Evolutionary conservation across 2,797 vertebrate species (phyloP).

Genomic region (Gobionotothen gibberifrons): DNA sequence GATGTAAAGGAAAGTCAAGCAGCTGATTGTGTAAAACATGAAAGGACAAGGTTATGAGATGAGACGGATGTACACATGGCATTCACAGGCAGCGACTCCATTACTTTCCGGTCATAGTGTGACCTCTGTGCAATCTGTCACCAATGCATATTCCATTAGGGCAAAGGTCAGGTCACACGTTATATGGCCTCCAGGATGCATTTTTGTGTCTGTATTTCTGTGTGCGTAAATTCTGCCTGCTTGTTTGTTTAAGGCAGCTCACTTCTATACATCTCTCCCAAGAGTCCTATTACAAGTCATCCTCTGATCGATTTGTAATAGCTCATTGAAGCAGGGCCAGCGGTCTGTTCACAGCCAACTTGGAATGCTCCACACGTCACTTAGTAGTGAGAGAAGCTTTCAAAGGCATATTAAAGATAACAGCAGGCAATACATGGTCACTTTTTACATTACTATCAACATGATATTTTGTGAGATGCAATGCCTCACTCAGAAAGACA

Average conservation of each 20-base stretch:
- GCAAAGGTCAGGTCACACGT: constrained; percentile 17
- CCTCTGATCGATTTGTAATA: constrained; percentile 71
- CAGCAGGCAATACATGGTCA: constrained; percentile 49
- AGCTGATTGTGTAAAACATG: constrained; percentile 9
- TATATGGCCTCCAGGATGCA: neutral
- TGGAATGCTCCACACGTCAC: constrained; percentile 57
- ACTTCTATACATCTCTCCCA: constrained; percentile 44
- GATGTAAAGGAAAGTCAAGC: constrained; percentile 9
- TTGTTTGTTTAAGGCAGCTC: constrained; percentile 44
- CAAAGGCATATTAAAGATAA: constrained; percentile 57
- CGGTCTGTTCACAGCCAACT: constrained; percentile 62
- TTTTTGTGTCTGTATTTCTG: constrained; percentile 16
- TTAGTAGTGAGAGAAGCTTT: constrained; percentile 57
- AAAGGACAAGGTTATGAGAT: constrained; percentile 27
- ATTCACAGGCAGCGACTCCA: constrained; percentile 8
- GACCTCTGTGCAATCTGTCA: constrained; percentile 34
- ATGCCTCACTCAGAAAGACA: neutral
- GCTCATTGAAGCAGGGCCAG: constrained; percentile 66
- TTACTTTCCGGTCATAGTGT: constrained; percentile 11
- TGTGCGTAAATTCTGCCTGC: constrained; percentile 15
- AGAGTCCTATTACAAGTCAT: constrained; percentile 56
- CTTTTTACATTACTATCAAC: constrained; percentile 51
- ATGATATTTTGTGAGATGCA: constrained; percentile 29
- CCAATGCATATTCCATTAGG: neutral
- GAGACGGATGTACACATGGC: neutral